Conservation (phyloP, 2,797 vertebrate genomes). For the Pyrrhura leucotis region DNA sequence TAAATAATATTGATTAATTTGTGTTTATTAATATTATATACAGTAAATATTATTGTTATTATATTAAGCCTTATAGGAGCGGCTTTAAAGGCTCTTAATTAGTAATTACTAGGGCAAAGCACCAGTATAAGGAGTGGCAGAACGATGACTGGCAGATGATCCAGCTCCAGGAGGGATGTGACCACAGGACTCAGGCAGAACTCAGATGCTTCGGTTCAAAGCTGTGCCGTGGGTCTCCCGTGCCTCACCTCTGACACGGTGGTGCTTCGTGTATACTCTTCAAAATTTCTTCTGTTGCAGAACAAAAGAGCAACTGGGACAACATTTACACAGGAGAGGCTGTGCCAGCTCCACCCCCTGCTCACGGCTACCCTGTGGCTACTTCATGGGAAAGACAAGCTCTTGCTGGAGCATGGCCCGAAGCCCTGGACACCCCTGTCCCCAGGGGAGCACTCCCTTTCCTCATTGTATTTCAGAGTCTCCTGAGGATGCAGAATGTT, state of each 20-base stretch:
- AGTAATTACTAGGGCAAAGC: background rate
- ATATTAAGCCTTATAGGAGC: background rate
- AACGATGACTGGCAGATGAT: background rate
- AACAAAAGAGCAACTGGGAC: background rate
- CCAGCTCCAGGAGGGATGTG: background rate
- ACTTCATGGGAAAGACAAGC: background rate
- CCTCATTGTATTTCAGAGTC: background rate
- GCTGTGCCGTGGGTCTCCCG: background rate
- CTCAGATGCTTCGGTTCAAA: background rate
- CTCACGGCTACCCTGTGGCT: background rate
- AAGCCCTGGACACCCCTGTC: background rate
- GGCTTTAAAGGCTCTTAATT: background rate
- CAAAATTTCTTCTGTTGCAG: background rate
- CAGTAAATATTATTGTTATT: constrained; percentile 8
- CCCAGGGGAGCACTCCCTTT: background rate
- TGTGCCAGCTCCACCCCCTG: background rate
- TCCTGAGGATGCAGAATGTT: background rate
- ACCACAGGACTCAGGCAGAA: rapidly evolving
- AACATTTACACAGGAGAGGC: background rate
- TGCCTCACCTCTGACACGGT: background rate
- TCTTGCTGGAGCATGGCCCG: background rate
- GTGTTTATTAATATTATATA: background rate
- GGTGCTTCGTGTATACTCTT: background rate
- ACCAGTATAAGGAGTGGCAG: background rate
- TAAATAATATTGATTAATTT: background rate